A percentile compares a stretch with the other conserved stretches of the same genome.
Conservation (phyloP, 2,113 vertebrate species). For the Macroglossus sobrinus region DNA sequence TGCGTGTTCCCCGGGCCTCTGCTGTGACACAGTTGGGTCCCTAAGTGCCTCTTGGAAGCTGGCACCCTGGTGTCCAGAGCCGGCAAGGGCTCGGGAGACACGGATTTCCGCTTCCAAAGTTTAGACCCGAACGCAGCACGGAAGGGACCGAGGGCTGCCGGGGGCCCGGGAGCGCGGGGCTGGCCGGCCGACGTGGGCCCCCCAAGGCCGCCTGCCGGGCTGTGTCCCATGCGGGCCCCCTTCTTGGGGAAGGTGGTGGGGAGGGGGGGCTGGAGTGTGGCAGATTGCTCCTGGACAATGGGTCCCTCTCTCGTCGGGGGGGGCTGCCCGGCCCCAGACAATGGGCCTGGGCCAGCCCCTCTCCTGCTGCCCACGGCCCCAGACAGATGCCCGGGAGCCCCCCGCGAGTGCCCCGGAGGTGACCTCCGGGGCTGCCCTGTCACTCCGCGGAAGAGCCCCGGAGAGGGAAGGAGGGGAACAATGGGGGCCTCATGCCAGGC, state of each 20-base stretch:
- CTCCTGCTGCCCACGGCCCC: slow-evolving; percentile 81
- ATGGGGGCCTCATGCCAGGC: slow-evolving; percentile 90
- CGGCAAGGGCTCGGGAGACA: background rate
- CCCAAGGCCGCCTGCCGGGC: slow-evolving; percentile 67
- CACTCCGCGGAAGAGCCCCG: slow-evolving; percentile 79
- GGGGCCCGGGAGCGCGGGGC: slow-evolving; percentile 68
- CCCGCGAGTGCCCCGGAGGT: slow-evolving; percentile 81
- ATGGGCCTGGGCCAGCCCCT: slow-evolving; percentile 82
- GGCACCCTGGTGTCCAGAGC: slow-evolving; percentile 37
- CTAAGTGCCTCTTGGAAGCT: slow-evolving; percentile 52
- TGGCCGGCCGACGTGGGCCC: slow-evolving; percentile 69
- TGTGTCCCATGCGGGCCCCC: slow-evolving; percentile 58
- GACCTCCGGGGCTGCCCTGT: slow-evolving; percentile 86
- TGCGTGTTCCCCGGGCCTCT: background rate
- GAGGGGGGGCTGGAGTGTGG: slow-evolving; percentile 76
- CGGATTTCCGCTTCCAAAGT: slow-evolving; percentile 55
- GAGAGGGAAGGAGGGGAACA: slow-evolving; percentile 83
- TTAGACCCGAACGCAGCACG: background rate
- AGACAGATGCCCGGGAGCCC: slow-evolving; percentile 91
- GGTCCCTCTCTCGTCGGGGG: slow-evolving; percentile 83
- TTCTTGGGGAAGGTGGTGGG: slow-evolving; percentile 68
- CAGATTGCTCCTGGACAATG: slow-evolving; percentile 89
- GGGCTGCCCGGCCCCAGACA: slow-evolving; percentile 81
- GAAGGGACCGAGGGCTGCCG: slow-evolving; percentile 57
- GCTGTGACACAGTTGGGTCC: slow-evolving; percentile 46